Base-by-base conservation (phyloP, 2,888 invertebrate genomes). In the Celastrina argiolus region DNA sequence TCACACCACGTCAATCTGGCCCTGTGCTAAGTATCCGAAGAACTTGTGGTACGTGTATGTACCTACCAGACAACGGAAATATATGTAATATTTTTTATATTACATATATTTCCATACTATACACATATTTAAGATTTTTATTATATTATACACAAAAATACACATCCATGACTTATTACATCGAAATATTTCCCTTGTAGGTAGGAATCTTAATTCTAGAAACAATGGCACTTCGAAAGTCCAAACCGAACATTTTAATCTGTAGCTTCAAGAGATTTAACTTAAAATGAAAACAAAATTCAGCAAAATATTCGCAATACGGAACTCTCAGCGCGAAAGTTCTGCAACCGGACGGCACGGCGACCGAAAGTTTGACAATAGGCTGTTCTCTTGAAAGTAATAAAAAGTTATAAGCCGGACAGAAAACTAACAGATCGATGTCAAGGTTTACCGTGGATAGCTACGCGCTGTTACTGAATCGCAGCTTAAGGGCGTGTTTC, bases 311-410 rank as follows among this genome's bases (percentile, higher is more conserved):
- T 59, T 59, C 59, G 58, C 26, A 26, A 56, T 56, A 31, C 31
- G 31, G 31, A 59, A 14, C 58, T 58, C 31, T 5, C 28, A 4
- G n/a, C 34, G 59, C 59, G 28, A 31, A 31, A 59, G 59, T 59
- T 59, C n/a, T 31, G 31, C 31, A 31, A 31, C 31, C 16, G 59
- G 58, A 7, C 31, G 59, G 59, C 59, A 31, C 59, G 34, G 59
- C 28, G 59, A 59, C 59, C 31, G 58, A 58, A 58, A 58, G 58
- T 58, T 59, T 59, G 59, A 59, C 59, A 16, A 34, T 59, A 59
- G 59, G 59, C 59, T n/a, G 59, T 58, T 31, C 10, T 31, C 41
- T 51, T 18, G 22, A 22, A 51, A 51, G 51, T 51, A 22, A 51
- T 51, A 51, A 51, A 51, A 51, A 51, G 51, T 51, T 51, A 22